Conservation (phyloP, 2,888 invertebrate genomes). For the Coleophora flavipennella region DNA sequence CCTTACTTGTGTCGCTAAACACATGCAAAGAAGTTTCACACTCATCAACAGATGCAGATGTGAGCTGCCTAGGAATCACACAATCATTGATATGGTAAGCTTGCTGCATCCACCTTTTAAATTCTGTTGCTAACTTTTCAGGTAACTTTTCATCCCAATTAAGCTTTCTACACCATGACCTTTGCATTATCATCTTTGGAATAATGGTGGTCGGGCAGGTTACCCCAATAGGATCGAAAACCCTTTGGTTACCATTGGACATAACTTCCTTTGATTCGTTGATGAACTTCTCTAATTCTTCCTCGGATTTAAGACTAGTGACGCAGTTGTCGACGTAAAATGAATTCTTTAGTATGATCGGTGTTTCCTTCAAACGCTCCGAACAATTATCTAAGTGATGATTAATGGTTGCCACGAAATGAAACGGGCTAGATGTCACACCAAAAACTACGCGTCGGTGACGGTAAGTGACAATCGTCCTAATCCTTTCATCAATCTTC, state of each 20-base stretch:
- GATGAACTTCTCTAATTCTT: neutral
- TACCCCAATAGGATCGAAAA: too few species aligned
- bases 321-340: neutral
- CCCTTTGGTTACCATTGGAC: neutral
- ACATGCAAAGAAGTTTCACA: too few species aligned
- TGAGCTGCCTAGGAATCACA: too few species aligned
- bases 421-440: neutral
- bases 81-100: too few species aligned
- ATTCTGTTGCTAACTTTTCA: too few species aligned
- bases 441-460: neutral
- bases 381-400: conserved; percentile 1
- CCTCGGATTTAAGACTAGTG: neutral
- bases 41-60: too few species aligned
- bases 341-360: neutral
- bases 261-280: neutral
- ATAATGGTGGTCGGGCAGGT: too few species aligned
- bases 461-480: neutral
- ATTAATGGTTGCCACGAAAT: neutral
- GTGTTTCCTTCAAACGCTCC: neutral
- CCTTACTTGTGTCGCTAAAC: too few species aligned
- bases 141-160: too few species aligned
- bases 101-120: too few species aligned
- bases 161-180: too few species aligned
- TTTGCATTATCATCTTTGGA: too few species aligned
- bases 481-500: neutral